A percentile compares a stretch with the other conserved stretches of the same genome.
phyloP scores from a whole-genome alignment of 2,113 vertebrate genomes.

The Tamias sibiricus region DNA sequence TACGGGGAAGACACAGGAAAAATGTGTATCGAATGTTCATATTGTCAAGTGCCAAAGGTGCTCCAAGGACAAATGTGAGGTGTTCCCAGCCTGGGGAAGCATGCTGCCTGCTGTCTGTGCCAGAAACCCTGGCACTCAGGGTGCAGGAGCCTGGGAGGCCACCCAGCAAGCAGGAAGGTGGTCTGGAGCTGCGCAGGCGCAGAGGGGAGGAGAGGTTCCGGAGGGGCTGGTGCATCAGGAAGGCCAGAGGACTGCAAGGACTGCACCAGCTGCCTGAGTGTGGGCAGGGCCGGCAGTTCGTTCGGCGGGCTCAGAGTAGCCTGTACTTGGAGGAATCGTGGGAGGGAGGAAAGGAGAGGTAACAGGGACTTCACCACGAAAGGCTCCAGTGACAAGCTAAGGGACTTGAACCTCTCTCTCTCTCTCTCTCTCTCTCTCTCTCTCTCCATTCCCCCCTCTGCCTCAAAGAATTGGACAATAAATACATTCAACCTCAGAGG shows the following conservation, averaged over 20 bases:
- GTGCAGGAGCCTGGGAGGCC: fast-evolving
- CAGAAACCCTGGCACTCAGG: not conserved
- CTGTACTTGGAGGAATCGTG: not conserved
- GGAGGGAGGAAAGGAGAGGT: not conserved
- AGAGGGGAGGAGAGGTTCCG: too few species aligned
- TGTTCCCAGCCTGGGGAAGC: not conserved
- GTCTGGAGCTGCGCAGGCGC: not conserved
- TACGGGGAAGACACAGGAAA: not conserved
- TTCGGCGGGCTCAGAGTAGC: not conserved
- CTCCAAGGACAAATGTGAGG: not conserved
- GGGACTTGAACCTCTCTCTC: not conserved
- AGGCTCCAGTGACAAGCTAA: not conserved
- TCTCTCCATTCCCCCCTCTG: not conserved
- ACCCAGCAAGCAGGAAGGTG: not conserved
- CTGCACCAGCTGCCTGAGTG: not conserved
- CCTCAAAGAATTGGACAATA: not conserved
- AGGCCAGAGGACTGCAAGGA: not conserved
- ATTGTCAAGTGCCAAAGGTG: not conserved
- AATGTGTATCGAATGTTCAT: not conserved
- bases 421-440: not conserved
- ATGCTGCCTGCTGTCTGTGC: not conserved
- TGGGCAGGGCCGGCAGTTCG: not conserved
- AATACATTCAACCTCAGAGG: not conserved
- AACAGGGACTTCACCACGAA: not conserved
- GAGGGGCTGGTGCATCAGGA: not conserved